These are phyloP conservation scores for Drosophila ercepeae DNA, from an alignment of 1,140 invertebrate genomes.

Conservation along the genomic window DNA sequence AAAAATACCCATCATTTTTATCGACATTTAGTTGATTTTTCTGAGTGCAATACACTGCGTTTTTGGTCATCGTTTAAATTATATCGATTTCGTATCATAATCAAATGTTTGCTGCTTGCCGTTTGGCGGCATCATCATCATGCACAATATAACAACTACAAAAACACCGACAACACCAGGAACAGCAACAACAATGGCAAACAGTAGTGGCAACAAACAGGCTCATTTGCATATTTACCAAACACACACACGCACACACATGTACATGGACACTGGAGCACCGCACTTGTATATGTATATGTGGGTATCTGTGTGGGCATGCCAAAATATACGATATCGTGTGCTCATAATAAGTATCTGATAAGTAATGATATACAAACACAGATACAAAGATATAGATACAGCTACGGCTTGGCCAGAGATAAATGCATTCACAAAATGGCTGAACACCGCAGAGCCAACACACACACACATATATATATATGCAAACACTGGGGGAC, in stretches of 20 bases:
- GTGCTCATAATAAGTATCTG: slow-evolving; percentile 81
- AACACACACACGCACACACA: slow-evolving; percentile 59
- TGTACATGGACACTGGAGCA: slow-evolving; percentile 11
- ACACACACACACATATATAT: slow-evolving; percentile 51
- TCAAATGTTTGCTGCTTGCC: slow-evolving; percentile 80
- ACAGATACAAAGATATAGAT: slow-evolving; percentile 55
- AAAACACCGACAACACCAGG: slow-evolving; percentile 60
- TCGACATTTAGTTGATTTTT: neutral
- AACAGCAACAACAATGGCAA: slow-evolving; percentile 71
- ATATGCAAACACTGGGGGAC: slow-evolving; percentile 21
- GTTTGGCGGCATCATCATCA: slow-evolving; percentile 64
- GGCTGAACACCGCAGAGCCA: slow-evolving; percentile 66
- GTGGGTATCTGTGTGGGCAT: slow-evolving; percentile 36
- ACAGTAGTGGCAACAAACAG: slow-evolving; percentile 81
- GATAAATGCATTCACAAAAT: slow-evolving; percentile 75
- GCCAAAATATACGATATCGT: slow-evolving; percentile 82
- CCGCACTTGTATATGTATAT: neutral
- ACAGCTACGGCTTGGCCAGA: slow-evolving; percentile 16
- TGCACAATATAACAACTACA: slow-evolving; percentile 76
- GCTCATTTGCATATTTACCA: slow-evolving; percentile 81
- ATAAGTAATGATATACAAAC: slow-evolving; percentile 82
- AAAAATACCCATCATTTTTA: too few relatives aligned
- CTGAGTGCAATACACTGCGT: neutral
- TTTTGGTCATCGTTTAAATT: slow-evolving; percentile 77
- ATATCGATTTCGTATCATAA: slow-evolving; percentile 83